A percentile compares a stretch with the other conserved stretches of the same genome.
Conservation (phyloP, 2,113 vertebrate genomes). For the Equus przewalskii region DNA sequence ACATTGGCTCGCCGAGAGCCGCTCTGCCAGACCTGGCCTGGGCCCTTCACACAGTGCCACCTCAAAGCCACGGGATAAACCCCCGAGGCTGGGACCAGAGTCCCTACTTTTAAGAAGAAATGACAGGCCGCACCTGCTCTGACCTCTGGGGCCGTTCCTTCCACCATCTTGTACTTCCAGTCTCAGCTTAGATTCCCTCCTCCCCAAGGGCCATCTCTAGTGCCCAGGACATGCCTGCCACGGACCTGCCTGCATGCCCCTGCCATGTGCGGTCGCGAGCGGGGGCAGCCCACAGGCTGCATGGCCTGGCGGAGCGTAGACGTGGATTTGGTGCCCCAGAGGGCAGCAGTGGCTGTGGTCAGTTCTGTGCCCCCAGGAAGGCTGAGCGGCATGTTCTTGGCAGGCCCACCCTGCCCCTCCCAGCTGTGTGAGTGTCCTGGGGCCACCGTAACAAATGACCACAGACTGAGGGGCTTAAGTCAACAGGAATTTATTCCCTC, state of each 20-base stretch:
- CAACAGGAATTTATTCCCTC: background rate
- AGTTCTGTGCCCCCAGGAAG: background rate
- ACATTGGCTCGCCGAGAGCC: background rate
- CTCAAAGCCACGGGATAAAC: background rate
- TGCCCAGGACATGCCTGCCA: background rate
- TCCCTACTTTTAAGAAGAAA: background rate
- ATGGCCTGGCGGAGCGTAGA: background rate
- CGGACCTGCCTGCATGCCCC: background rate
- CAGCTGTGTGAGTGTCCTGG: background rate
- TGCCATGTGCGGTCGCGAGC: rapidly evolving
- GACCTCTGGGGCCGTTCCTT: background rate
- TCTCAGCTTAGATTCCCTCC: rapidly evolving
- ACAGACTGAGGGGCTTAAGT: background rate
- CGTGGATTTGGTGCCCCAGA: background rate
- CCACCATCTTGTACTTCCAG: background rate
- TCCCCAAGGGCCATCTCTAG: background rate
- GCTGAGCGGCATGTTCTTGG: background rate
- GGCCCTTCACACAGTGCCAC: background rate
- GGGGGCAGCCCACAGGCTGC: no score
- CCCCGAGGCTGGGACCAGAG: background rate
- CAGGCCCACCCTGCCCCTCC: rapidly evolving
- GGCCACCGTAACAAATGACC: rapidly evolving
- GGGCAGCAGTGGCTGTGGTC: background rate
- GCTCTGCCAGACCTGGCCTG: background rate
- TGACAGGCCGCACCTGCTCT: background rate